Evolutionary conservation across 2,888 invertebrate genomes (phyloP).

Genomic region (Alcis repandata): DNA sequence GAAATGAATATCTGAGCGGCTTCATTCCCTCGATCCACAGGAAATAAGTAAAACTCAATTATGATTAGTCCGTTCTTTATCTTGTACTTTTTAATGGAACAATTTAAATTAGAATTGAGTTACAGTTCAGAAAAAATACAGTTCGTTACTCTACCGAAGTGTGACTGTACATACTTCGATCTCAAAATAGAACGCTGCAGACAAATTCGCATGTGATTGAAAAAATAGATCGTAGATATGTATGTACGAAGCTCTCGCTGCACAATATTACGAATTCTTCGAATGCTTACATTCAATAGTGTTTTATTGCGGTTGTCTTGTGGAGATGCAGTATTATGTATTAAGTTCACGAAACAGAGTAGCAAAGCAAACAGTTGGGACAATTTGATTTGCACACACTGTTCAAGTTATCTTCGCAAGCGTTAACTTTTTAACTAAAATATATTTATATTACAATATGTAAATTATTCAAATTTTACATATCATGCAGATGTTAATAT

Average conservation of each 20-base stretch:
- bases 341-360: slow-evolving; percentile 22
- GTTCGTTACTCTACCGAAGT: too few relatives aligned
- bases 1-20: slow-evolving; percentile 52
- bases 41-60: slow-evolving; percentile 48
- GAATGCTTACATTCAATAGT: slow-evolving; percentile 32
- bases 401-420: not conserved
- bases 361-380: not conserved
- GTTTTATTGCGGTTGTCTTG: slow-evolving; percentile 33
- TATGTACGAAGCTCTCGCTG: not conserved
- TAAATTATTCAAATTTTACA: not conserved
- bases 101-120: too few relatives aligned
- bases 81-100: not conserved
- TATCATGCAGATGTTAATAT: not conserved
- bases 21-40: slow-evolving; percentile 49
- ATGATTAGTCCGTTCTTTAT: slow-evolving; percentile 11
- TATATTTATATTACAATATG: not conserved
- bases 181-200: not conserved
- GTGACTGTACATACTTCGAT: too few relatives aligned
- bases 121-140: too few relatives aligned
- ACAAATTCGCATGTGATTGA: not conserved
- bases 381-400: not conserved
- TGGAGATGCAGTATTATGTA: slow-evolving; percentile 28
- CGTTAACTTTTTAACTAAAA: not conserved
- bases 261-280: slow-evolving; percentile 17
- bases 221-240: not conserved